These are phyloP conservation scores for Morpho helenor DNA, from an alignment of 2,888 invertebrate species.

Conservation along the genomic window DNA sequence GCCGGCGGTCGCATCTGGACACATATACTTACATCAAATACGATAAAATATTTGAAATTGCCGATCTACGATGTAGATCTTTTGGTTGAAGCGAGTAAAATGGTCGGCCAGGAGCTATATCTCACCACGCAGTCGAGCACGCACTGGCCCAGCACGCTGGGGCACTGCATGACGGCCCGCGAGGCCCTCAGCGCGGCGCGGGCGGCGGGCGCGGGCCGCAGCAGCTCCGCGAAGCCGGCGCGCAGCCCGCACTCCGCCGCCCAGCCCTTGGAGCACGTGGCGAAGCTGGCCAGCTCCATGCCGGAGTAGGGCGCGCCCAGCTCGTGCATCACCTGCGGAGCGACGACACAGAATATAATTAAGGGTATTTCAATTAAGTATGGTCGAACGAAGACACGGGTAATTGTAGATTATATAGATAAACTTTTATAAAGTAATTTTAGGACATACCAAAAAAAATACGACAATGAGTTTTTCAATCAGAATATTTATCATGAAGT, in stretches of 20 bases:
- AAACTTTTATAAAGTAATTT: too few species aligned
- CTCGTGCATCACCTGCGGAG: constrained; percentile 83
- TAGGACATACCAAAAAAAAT: too few species aligned
- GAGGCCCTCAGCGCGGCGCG: constrained; percentile 88
- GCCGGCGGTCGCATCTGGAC: constrained; percentile 72
- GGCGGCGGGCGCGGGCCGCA: constrained; percentile 88
- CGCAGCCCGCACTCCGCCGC: constrained; percentile 95
- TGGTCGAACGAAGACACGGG: too few species aligned
- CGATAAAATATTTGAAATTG: too few species aligned
- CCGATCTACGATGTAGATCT: too few species aligned
- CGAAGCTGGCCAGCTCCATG: constrained; percentile 95
- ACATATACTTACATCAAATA: not conserved
- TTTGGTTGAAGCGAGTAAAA: too few species aligned
- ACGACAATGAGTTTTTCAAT: too few species aligned
- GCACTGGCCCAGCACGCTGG: constrained; percentile 94
- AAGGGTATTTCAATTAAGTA: too few species aligned
- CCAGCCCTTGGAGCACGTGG: constrained; percentile 96
- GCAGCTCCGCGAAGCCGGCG: constrained; percentile 93
- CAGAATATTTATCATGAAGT: too few species aligned
- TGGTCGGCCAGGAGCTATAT: too few species aligned
- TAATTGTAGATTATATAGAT: too few species aligned
- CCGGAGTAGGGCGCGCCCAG: constrained; percentile 91
- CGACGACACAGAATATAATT: not conserved
- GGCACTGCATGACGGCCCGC: constrained; percentile 92
- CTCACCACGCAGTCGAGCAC: constrained; percentile 85